Evolutionary conservation across 2,113 vertebrate species (phyloP), one percentile per base, ranked within the genome.

Genomic region (Cardinalis cardinalis): DNA sequence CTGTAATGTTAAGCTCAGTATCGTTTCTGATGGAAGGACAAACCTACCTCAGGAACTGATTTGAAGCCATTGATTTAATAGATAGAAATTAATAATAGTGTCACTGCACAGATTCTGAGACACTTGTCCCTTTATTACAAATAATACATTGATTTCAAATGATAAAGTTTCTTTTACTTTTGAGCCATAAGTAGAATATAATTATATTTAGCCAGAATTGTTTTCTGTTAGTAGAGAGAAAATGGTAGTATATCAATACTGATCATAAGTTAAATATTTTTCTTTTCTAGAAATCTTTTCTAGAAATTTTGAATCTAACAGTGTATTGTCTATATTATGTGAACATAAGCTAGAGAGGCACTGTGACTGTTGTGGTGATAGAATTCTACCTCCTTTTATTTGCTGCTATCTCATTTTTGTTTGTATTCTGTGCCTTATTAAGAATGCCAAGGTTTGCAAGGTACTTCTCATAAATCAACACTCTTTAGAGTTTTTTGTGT

Each of bases 401-500:
- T 92, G 87, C 77, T 8, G 4, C 68, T 48, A 21, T 52, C 66
- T 44, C 38, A 7, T 53, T 89, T 89, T 64, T 84, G 26, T 76
- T 84, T 87, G 43, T n/a, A 59, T 71, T 60, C 36, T 36, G 82
- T 93, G 91, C 91, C 87, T 95, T 89, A 79, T n/a, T 71, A 61
- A 89, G 65, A 75, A 73, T 14, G 15, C 29, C 53, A 59, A 19
- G 19, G 51, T 64, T 91, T 89, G 77, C 46, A 64, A 49, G 41
- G 38, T 0, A 6, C 53, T 77, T 26, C 5, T 34, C 29, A 9
- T 40, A 59, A 18, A 14, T 69, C 61, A 84, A 7, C 19, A 69
- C 52, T 84, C 59, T 68, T 43, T 44, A 3, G n/a, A 82, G 41
- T 2, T 58, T 38, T 66, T 55, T 23, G 32, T 80, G 36, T 71